Conservation (phyloP, 2,113 vertebrate species). For the Hepsetus odoe region DNA sequence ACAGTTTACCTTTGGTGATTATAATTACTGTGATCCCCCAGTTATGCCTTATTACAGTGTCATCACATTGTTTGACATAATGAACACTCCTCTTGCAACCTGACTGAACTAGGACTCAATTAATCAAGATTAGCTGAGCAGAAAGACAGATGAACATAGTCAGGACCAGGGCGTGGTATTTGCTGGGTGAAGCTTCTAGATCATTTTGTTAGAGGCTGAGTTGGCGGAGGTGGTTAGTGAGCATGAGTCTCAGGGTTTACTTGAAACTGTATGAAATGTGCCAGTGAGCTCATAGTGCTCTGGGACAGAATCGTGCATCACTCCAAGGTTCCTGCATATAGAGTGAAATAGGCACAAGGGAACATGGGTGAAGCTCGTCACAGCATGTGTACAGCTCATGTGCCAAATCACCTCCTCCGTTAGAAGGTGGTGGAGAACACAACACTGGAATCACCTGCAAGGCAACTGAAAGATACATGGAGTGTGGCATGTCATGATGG, state of each 20-base stretch:
- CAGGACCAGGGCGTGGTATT: conserved; percentile 47
- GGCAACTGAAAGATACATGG: conserved; percentile 10
- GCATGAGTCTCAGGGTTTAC: conserved; percentile 70
- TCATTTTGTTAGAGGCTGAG: conserved; percentile 64
- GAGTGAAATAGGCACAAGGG: conserved; percentile 68
- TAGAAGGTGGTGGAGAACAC: background rate
- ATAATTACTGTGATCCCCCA: no score
- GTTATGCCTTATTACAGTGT: conserved; percentile 1
- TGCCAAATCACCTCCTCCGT: conserved; percentile 45
- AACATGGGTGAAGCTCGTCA: conserved; percentile 63
- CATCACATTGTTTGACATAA: conserved; percentile 40
- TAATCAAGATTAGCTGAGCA: conserved; percentile 44
- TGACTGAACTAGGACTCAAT: conserved; percentile 33
- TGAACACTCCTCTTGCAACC: conserved; percentile 17
- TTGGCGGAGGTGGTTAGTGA: conserved; percentile 56
- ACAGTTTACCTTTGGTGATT: conserved; percentile 18
- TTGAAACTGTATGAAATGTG: conserved; percentile 67
- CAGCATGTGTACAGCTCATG: conserved; percentile 69
- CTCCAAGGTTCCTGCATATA: conserved; percentile 69
- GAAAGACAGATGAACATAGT: conserved; percentile 39
- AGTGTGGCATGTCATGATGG: conserved; percentile 35
- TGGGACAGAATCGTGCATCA: conserved; percentile 80
- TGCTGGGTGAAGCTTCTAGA: conserved; percentile 51
- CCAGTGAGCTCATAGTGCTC: conserved; percentile 69
- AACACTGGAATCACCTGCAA: background rate